Base-by-base conservation (phyloP, 2,797 vertebrate genomes). In the Intellagama lesueurii region DNA sequence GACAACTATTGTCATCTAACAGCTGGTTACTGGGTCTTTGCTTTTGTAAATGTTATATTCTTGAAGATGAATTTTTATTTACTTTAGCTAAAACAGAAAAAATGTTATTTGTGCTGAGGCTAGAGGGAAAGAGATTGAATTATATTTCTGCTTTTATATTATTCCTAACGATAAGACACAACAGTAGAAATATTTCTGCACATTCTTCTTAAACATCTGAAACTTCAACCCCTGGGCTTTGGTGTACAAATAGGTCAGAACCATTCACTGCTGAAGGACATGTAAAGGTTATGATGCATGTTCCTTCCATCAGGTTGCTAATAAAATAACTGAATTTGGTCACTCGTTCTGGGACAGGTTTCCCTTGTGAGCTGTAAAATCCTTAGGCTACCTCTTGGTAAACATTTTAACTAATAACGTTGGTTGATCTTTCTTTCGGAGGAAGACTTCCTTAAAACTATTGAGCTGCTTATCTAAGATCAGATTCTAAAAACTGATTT, bases 11-110 rank as follows among this genome's bases (percentile, higher is more conserved):
- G 80, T 94, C 78, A 90, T 90, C 90, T 88, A 90, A 87, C 92
- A 95, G 91, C 88, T 95, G 94, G 92, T 85, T 92, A 85, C 90
- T 94, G 87, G 44, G 66, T 91, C 75, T 85, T 83, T 93, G 92
- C 88, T 94, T 93, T 92, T 85, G 76, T 92, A 94, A 92, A 95
- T 92, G 81, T 94, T 95, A 92, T 90, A 85, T 85, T 64, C 87
- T 92, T 87, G 86, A 69, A 75, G 88, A 91, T 94, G 90, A 96
- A 91, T 93, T 90, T 95, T 95, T 94, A 95, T 95, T 94, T 94
- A 40, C 91, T 95, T 84, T 47, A 95, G 92, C 88, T 89, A 92
- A 95, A 92, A 91, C 87, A 87, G 47, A 14, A 22, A 12, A 19
- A 64, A 64, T 87, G 52, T 52, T 66, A 52, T 78, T 69, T 32